A percentile compares a stretch with the other conserved stretches of the same genome.
These are phyloP conservation scores for Carassius auratus DNA, from an alignment of 2,113 vertebrate species.

Conservation along the genomic window DNA sequence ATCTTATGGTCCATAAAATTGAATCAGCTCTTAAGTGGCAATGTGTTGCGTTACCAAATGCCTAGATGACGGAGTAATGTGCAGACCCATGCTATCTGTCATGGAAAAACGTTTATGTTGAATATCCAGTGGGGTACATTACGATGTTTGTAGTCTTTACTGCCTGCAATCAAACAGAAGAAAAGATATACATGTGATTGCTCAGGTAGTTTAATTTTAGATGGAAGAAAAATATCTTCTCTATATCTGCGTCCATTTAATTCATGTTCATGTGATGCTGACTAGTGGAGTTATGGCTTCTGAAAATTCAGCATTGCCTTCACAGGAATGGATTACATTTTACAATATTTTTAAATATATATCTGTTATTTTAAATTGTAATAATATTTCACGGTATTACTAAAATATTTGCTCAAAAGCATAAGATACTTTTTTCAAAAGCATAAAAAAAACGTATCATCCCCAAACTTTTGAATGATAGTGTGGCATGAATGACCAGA, in stretches of 20 bases:
- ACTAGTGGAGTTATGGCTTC: too few species aligned
- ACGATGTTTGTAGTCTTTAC: conserved; percentile 25
- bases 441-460: too few species aligned
- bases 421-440: neutral
- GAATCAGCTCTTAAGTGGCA: conserved; percentile 49
- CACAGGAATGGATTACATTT: too few species aligned
- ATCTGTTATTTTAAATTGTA: too few species aligned
- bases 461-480: too few species aligned
- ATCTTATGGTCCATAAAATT: conserved; percentile 62
- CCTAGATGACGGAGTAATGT: conserved; percentile 54
- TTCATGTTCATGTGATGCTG: neutral
- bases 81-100: conserved; percentile 43
- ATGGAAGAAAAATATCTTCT: neutral
- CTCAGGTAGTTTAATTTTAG: conserved; percentile 9
- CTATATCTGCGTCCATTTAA: conserved; percentile 5
- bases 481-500: conserved; percentile 7
- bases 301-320: too few species aligned
- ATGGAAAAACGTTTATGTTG: conserved; percentile 46
- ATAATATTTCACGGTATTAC: too few species aligned
- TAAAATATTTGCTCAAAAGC: too few species aligned
- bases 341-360: too few species aligned
- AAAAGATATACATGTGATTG: neutral
- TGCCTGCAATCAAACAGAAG: conserved; percentile 23
- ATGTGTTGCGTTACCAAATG: conserved; percentile 54
- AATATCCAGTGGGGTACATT: conserved; percentile 39